These are phyloP conservation scores for Aselliscus stoliczkanus DNA, from an alignment of 2,797 vertebrate species.

Conservation along the genomic window DNA sequence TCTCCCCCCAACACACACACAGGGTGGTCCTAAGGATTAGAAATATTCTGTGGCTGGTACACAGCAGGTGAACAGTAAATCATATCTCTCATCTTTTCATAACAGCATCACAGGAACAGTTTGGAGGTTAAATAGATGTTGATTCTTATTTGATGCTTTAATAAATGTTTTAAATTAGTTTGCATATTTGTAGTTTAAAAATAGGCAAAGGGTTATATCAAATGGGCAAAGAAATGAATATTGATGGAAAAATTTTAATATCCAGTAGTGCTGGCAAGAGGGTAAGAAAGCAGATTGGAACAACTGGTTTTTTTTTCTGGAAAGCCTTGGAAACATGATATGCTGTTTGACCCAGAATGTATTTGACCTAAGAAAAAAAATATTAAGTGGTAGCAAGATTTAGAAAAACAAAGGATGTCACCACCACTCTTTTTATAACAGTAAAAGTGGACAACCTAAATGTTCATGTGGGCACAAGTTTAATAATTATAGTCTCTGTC, in stretches of 20 bases:
- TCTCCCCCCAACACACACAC: too few species aligned
- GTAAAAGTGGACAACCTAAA: neutral
- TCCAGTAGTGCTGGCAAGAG: neutral
- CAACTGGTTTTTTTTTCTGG: neutral
- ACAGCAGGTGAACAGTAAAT: slow-evolving; percentile 1
- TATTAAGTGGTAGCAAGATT: neutral
- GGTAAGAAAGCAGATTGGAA: neutral
- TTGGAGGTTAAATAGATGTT: neutral
- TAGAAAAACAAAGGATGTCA: neutral
- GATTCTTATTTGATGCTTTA: neutral
- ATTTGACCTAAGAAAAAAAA: neutral
- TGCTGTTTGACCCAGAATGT: neutral
- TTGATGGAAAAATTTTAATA: neutral
- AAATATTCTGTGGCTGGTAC: neutral
- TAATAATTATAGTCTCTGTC: neutral
- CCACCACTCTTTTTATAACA: neutral
- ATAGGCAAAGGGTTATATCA: neutral
- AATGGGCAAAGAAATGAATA: neutral
- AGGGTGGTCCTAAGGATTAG: neutral
- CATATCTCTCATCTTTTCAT: neutral
- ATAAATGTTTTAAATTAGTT: slow-evolving; percentile 34
- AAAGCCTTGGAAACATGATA: neutral
- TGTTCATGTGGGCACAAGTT: neutral
- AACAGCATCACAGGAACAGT: neutral
- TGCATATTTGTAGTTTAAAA: neutral